These are phyloP conservation scores for Polypterus bichir DNA, from an alignment of 2,113 vertebrate species.

Conservation along the genomic window DNA sequence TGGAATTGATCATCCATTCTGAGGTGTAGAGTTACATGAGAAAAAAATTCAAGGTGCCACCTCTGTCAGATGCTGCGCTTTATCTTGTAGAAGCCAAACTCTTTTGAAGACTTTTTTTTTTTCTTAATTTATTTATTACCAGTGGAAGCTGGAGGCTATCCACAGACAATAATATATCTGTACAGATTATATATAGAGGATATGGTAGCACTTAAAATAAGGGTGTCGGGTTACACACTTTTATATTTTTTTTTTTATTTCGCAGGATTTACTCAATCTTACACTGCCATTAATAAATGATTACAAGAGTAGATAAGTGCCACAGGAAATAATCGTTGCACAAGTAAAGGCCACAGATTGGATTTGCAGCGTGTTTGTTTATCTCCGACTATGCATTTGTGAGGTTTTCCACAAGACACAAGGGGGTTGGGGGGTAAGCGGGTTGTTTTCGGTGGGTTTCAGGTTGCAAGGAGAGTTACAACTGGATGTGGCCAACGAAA, in stretches of 20 bases:
- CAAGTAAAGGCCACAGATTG: not conserved
- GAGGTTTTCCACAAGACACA: no score
- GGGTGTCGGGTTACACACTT: constrained; percentile 27
- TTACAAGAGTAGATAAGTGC: not conserved
- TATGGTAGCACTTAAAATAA: constrained; percentile 19
- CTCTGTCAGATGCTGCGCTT: constrained; percentile 33
- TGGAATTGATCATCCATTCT: no score
- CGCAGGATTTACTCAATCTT: constrained; percentile 10
- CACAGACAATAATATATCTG: constrained; percentile 26
- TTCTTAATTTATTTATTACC: constrained; percentile 39
- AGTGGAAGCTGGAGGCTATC: constrained; percentile 26
- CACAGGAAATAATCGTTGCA: constrained; percentile 4
- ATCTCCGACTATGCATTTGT: no score
- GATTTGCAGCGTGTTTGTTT: not conserved
- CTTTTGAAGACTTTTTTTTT: constrained; percentile 43
- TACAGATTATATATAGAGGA: constrained; percentile 20
- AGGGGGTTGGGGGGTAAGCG: not conserved
- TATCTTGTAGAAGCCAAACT: constrained; percentile 32
- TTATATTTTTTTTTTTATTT: constrained; percentile 1
- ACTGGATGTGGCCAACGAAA: not conserved
- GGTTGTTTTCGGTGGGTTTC: not conserved
- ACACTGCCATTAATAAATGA: not conserved
- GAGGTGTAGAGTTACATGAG: no score
- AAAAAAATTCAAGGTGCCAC: not conserved
- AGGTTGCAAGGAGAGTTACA: not conserved